Conservation (phyloP, 2,888 invertebrate genomes). For the Caradrina clavipalpis region DNA sequence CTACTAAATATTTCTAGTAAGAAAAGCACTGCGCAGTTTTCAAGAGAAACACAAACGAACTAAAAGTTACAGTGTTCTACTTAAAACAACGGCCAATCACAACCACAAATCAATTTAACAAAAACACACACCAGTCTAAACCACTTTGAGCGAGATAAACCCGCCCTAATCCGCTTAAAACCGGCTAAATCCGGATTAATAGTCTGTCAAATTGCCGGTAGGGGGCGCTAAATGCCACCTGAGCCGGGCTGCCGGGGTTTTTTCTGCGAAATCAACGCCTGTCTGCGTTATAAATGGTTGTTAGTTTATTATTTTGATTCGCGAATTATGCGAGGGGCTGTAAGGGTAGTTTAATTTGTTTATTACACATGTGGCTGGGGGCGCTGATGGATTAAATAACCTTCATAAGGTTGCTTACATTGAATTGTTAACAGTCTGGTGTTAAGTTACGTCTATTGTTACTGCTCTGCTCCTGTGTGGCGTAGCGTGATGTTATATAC, state of each 20-base stretch:
- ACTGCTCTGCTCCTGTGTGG: no score
- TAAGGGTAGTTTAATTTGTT: constrained; percentile 52
- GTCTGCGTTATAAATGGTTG: constrained; percentile 57
- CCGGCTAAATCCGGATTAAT: constrained; percentile 88
- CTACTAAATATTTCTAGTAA: no score
- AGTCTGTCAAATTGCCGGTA: constrained; percentile 88
- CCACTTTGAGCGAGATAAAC: constrained; percentile 81
- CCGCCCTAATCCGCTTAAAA: constrained; percentile 79
- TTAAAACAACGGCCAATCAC: constrained; percentile 26
- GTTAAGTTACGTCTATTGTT: no score
- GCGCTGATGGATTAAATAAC: constrained; percentile 27
- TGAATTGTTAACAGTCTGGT: neutral
- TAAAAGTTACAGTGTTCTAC: constrained; percentile 17
- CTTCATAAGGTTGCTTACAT: neutral
- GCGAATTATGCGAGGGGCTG: constrained; percentile 40
- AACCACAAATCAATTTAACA: constrained; percentile 52
- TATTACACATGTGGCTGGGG: constrained; percentile 56
- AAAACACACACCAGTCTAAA: constrained; percentile 69
- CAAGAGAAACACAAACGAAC: neutral
- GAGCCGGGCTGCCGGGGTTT: constrained; percentile 71
- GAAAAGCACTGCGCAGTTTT: no score
- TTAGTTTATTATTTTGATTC: constrained; percentile 63
- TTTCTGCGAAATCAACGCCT: constrained; percentile 65
- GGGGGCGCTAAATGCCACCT: constrained; percentile 83
- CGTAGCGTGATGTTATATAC: no score